These are phyloP conservation scores for Sterrhoptilus dennistouni DNA, from an alignment of 2,113 vertebrate genomes.

Conservation along the genomic window DNA sequence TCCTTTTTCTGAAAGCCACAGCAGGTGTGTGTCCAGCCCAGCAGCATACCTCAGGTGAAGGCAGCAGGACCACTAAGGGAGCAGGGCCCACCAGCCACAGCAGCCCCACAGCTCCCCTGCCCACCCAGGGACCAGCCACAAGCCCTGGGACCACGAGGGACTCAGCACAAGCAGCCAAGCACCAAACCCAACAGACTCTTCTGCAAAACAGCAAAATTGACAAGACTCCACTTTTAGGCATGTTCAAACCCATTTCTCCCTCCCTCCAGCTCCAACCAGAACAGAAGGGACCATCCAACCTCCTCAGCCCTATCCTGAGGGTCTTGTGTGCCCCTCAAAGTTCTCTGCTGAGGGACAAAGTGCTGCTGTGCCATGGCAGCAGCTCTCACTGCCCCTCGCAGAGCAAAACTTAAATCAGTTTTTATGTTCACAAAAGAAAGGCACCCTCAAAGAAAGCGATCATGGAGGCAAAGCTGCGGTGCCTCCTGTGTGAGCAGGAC, in stretches of 20 bases:
- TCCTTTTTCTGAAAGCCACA: not conserved
- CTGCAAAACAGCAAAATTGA: not conserved
- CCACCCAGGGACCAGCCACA: accelerated
- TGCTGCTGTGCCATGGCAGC: not conserved
- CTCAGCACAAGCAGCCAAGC: not conserved
- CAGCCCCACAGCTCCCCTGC: not conserved
- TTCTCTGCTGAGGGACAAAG: not conserved
- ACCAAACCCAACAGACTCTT: not conserved
- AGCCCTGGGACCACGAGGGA: not conserved
- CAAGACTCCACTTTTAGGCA: not conserved
- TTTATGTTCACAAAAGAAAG: not conserved
- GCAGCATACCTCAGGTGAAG: not conserved
- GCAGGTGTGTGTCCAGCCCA: not conserved
- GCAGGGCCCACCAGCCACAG: not conserved
- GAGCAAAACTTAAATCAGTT: not conserved
- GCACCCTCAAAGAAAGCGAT: accelerated
- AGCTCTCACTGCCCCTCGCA: not conserved
- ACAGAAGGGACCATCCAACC: not conserved
- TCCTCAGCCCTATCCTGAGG: not conserved
- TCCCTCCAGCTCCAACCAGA: not conserved
- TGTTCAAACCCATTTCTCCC: not conserved
- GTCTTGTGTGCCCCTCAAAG: not conserved
- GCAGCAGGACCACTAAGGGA: not conserved
- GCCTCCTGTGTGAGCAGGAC: not conserved
- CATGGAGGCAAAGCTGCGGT: accelerated